A percentile compares a stretch with the other conserved stretches of the same genome.
Evolutionary conservation across 2,888 invertebrate species (phyloP).

Genomic region (Urechis unicinctus): DNA sequence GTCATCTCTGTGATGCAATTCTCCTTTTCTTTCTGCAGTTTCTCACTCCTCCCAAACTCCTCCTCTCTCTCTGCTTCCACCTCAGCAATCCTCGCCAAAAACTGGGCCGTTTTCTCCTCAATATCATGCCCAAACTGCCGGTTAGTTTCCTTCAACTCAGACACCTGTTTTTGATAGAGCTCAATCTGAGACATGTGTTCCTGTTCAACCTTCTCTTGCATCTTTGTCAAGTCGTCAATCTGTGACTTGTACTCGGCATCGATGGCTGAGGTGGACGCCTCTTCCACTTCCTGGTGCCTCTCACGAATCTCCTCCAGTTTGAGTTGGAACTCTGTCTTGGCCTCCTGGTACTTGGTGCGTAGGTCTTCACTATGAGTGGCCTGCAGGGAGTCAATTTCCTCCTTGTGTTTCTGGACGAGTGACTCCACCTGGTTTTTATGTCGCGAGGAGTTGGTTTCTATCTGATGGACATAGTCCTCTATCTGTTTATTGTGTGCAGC

Average conservation of each 20-base stretch:
- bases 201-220: neutral
- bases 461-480: conserved; percentile 6
- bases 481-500: conserved; percentile 6
- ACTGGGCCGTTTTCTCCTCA: too few relatives aligned
- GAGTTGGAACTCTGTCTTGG: conserved; percentile 3
- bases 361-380: conserved; percentile 1
- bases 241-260: conserved; percentile 29
- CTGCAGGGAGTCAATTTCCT: conserved; percentile 58
- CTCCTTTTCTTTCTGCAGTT: conserved; percentile 29
- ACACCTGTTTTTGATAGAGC: neutral
- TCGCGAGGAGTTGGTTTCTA: conserved; percentile 14
- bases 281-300: conserved; percentile 25
- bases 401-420: conserved; percentile 55
- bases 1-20: conserved; percentile 25
- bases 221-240: conserved; percentile 8
- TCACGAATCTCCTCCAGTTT: conserved; percentile 21
- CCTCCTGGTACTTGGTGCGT: conserved; percentile 4
- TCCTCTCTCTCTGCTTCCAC: neutral
- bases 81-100: neutral
- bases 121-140: too few relatives aligned
- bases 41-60: conserved; percentile 4
- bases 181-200: neutral
- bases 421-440: conserved; percentile 9
- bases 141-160: too few relatives aligned
- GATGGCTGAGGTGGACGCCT: conserved; percentile 27